phyloP scores from a whole-genome alignment of 1,140 invertebrate species.

The Episyrphus balteatus region DNA sequence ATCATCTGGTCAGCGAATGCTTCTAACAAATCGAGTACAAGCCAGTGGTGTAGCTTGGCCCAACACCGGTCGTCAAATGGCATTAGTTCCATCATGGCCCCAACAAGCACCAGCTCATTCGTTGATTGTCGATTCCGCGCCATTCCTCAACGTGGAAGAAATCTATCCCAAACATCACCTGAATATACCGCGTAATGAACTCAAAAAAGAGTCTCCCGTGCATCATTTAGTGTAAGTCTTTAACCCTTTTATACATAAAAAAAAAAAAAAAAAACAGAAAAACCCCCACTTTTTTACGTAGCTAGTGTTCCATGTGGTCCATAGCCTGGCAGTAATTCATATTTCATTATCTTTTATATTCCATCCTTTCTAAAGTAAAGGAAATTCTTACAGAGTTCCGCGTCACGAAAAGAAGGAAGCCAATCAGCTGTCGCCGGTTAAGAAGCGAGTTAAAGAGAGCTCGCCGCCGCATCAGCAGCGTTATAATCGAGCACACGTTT shows the following conservation, averaged over 20 bases:
- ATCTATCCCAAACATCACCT: slow-evolving; percentile 37
- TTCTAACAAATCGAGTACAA: slow-evolving; percentile 62
- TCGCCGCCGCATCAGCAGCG: slow-evolving; percentile 66
- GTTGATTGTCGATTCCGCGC: slow-evolving; percentile 66
- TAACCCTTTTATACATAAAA: neutral
- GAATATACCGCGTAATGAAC: slow-evolving; percentile 35
- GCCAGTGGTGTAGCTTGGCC: slow-evolving; percentile 59
- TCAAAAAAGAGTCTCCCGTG: slow-evolving; percentile 36
- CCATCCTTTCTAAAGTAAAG: slow-evolving; percentile 19
- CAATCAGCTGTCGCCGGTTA: slow-evolving; percentile 88
- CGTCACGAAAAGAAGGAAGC: slow-evolving; percentile 72
- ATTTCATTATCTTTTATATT: neutral
- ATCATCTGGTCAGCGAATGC: slow-evolving; percentile 52
- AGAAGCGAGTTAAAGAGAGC: slow-evolving; percentile 95
- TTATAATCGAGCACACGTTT: slow-evolving; percentile 40
- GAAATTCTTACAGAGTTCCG: slow-evolving; percentile 37
- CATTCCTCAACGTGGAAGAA: slow-evolving; percentile 52
- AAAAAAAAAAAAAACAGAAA: neutral
- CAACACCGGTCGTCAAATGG: slow-evolving; percentile 62
- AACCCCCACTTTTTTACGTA: no score
- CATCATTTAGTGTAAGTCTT: slow-evolving; percentile 33
- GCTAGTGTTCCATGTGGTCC: no score
- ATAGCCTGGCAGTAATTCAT: neutral
- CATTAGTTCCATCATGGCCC: slow-evolving; percentile 81
- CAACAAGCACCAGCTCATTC: slow-evolving; percentile 69